phyloP scores from a whole-genome alignment of 2,888 invertebrate genomes.

The Erpobdella octoculata region DNA sequence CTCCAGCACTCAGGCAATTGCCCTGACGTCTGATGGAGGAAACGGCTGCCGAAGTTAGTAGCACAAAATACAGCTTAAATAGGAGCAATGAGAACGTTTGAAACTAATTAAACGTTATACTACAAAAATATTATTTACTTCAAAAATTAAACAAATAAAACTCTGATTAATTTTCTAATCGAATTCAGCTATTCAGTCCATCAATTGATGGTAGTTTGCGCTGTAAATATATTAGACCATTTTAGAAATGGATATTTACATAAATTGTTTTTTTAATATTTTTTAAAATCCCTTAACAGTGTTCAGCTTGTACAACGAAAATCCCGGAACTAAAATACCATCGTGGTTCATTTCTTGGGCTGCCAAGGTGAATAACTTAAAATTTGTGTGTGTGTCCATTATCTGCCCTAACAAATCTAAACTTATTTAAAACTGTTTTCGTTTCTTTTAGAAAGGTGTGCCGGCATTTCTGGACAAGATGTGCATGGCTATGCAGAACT shows the following conservation, averaged over 20 bases:
- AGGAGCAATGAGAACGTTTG: too few species aligned
- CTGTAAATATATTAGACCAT: background rate
- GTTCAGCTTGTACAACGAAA: conserved; percentile 17
- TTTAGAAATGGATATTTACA: background rate
- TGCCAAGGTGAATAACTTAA: background rate
- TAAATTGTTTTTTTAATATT: background rate
- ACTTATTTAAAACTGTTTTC: background rate
- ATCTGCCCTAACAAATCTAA: background rate
- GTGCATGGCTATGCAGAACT: conserved; percentile 19
- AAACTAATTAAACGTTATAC: too few species aligned
- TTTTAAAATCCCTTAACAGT: background rate
- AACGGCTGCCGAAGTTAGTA: conserved; percentile 13
- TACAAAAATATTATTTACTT: too few species aligned
- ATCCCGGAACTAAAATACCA: conserved; percentile 16
- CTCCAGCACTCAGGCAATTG: conserved; percentile 15
- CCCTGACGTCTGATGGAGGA: conserved; percentile 21
- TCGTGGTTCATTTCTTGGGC: conserved; percentile 25
- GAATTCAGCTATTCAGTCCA: too few species aligned
- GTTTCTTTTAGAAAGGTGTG: conserved; percentile 14
- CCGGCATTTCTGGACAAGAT: conserved; percentile 26
- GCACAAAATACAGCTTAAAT: too few species aligned
- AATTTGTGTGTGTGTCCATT: background rate
- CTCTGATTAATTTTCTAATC: too few species aligned
- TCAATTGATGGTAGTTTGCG: background rate
- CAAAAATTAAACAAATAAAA: too few species aligned